phyloP scores from a whole-genome alignment of 2,797 vertebrate species.

The Tokudaia tokunoshimensis region DNA sequence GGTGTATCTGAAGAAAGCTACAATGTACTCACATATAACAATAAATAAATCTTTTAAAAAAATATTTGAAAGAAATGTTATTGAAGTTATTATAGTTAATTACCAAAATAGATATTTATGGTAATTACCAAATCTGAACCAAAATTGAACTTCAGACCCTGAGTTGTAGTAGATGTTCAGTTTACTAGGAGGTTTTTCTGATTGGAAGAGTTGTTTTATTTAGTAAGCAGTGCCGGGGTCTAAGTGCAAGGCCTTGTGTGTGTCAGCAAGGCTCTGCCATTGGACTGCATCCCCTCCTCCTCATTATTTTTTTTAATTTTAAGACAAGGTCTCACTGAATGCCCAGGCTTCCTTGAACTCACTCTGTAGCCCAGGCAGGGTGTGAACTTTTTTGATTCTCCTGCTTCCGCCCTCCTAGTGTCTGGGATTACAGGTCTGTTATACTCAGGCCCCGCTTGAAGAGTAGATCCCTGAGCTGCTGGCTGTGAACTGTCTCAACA shows the following conservation, averaged over 20 bases:
- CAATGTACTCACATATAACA: too few relatives aligned
- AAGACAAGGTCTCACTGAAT: background rate
- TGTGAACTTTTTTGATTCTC: background rate
- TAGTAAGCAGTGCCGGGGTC: background rate
- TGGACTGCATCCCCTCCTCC: background rate
- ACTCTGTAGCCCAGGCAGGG: background rate
- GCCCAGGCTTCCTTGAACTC: background rate
- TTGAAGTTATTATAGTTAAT: background rate
- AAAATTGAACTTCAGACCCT: background rate
- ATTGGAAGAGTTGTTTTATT: constrained; percentile 3
- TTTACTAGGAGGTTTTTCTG: background rate
- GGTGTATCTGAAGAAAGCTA: too few relatives aligned
- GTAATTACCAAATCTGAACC: constrained; percentile 60
- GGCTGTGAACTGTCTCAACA: background rate
- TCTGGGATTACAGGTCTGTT: background rate
- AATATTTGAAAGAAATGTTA: background rate
- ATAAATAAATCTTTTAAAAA: background rate
- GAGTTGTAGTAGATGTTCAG: background rate
- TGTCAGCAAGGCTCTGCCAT: background rate
- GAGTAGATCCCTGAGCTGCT: background rate
- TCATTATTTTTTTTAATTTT: background rate
- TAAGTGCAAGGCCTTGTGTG: background rate
- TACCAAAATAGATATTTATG: background rate
- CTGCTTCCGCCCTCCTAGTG: background rate
- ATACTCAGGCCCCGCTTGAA: background rate